Base-by-base conservation (phyloP, 2,113 vertebrate genomes). In the Nipponia nippon region DNA sequence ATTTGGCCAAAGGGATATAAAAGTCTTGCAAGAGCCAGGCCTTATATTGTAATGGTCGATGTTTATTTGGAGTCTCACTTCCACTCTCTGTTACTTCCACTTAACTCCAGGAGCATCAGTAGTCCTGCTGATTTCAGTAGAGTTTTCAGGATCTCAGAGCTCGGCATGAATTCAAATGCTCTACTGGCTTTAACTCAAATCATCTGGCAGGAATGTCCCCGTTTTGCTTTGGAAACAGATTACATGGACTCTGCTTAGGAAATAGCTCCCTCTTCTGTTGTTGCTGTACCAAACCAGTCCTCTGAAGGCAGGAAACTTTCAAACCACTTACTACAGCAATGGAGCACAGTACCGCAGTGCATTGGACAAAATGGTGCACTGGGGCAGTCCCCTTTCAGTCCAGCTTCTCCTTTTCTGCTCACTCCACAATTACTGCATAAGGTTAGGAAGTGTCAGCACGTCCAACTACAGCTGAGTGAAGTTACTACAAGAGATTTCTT, bases 261-360 rank as follows among this genome's bases (percentile, higher is more conserved):
- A 89, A 85, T n/a, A 62, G 90, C 89, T 96, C 97, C 97, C 96
- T 96, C 97, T 94, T 20, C 81, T 92, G 97, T 71, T 62, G 46
- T 3, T 61, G 15, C 30, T 42, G 49, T 79, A 32, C 2, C 77
- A 38, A 22, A 53, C 1, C 66, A 78, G 36, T 9, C 21, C 34
- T 40, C 40, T 1, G 22, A 44, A 71, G 17, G 25, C 52, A 47
- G 9, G 36, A 53, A 76, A 56, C 16, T 15, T 71, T 6, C 34
- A 53, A 61, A 8, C 5, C 15, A 5, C 11, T 38, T 25, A 3
- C 4, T 30, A 38, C 27, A 70, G 49, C 61, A 52, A 9, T 1
- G 21, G 49, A 83, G 72, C 59, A 22, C 47, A 62, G 44, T 10
- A 40, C 7, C 5, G 0, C 47, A 42, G 49, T 14, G 13, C 10